These are phyloP conservation scores for Pseudochirops corinnae DNA, from an alignment of 2,797 vertebrate species.

Conservation along the genomic window DNA sequence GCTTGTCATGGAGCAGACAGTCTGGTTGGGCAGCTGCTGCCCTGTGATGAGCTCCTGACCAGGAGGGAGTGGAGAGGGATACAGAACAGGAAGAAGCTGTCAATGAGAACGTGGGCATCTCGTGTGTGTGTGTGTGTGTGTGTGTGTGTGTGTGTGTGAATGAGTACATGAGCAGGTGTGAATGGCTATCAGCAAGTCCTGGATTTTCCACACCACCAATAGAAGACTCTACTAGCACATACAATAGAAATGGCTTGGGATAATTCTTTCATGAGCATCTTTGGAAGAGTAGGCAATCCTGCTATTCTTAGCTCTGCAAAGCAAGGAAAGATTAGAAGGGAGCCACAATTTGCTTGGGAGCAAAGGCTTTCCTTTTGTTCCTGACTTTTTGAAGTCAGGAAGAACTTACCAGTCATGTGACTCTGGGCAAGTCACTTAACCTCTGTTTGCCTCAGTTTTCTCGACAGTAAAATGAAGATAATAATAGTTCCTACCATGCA, in stretches of 20 bases:
- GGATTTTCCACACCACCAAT: background rate
- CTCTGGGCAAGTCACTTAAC: background rate
- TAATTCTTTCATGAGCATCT: background rate
- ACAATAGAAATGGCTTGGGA: background rate
- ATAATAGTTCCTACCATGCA: background rate
- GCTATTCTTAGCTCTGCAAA: background rate
- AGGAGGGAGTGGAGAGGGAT: background rate
- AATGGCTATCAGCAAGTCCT: background rate
- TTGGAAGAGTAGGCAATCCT: background rate
- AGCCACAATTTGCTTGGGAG: background rate
- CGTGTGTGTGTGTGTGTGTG: too few species aligned
- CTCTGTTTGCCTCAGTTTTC: background rate
- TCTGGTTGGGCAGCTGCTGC: background rate
- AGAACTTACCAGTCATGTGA: background rate
- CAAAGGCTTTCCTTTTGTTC: background rate
- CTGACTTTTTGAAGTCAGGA: background rate
- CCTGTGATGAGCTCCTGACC: background rate
- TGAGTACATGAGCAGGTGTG: background rate
- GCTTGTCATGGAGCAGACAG: background rate
- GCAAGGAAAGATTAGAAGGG: background rate
- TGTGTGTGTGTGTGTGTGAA: background rate
- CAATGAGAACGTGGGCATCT: too few species aligned
- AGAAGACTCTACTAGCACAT: background rate
- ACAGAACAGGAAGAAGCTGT: too few species aligned
- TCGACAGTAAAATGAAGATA: background rate